Evolutionary conservation across 2,113 vertebrate genomes (phyloP), one percentile per base, ranked within the genome.

Genomic region (Gavialis gangeticus): DNA sequence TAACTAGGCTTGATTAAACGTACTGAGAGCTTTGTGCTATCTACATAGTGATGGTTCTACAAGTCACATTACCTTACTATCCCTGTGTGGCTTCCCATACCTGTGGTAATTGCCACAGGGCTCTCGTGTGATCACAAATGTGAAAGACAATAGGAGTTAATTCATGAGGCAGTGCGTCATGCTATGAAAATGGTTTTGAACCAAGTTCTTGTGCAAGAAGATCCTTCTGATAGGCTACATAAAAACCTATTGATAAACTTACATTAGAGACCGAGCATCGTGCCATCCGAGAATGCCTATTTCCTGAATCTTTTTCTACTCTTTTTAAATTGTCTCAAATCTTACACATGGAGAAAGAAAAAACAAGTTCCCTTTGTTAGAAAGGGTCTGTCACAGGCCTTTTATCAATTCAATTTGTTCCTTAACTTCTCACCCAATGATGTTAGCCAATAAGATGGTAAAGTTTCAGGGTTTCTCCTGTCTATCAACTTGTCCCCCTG

Each of bases 141-240:
- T 90, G 91, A 92, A 93, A 90, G 88, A 79, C 37, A 88, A 91
- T 75, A 73, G 73, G 90, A 80, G 83, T 91, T 37, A 95, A 96
- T 87, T 94, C 82, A 96, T 18, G 76, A 90, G 91, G 56, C 73
- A 91, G 73, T 80, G 85, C 94, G 67, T 87, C 57, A 55, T 3
- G 3, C 71, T 91, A 86, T 91, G 96, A 90, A 97, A 97, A 92
- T 94, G 96, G 94, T 96, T 95, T 92, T 56, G 94, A 92, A 95
- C 37, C 71, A 66, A 66, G 58, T 79, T 87, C 91, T 24, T 67
- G 57, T 82, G 82, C 80, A 84, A 25, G 15, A 75, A 85, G 76
- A 88, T 67, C 86, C 92, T 92, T 82, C 93, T 88, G 58, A 83
- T 78, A 86, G 58, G 75, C 1, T 13, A 66, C 77, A 88, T 64